Conservation (phyloP, 1,140 invertebrate species). For the Heliconius melpomene region DNA sequence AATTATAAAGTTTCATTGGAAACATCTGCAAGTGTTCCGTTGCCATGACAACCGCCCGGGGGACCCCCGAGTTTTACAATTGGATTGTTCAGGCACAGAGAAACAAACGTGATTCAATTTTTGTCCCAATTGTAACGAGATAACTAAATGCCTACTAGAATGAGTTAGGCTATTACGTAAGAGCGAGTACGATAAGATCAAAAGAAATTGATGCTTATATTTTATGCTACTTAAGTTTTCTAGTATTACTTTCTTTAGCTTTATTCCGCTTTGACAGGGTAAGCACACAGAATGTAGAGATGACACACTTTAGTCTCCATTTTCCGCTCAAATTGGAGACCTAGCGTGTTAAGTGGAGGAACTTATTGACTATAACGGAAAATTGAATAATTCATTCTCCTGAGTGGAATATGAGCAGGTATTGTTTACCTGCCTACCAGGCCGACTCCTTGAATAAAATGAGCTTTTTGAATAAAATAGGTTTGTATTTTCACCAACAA, state of each 20-base stretch:
- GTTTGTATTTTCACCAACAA: too few relatives aligned
- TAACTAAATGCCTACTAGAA: constrained; percentile 10
- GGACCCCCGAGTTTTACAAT: constrained; percentile 36
- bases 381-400: not conserved
- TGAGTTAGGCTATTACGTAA: not conserved
- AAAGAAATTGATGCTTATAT: not conserved
- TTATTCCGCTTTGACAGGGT: too few relatives aligned
- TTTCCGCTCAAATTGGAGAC: too few relatives aligned
- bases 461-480: too few relatives aligned
- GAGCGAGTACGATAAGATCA: not conserved
- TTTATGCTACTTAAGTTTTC: too few relatives aligned
- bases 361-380: too few relatives aligned
- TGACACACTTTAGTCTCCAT: too few relatives aligned
- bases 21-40: constrained; percentile 22
- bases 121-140: constrained; percentile 22
- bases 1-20: constrained; percentile 13
- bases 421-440: too few relatives aligned
- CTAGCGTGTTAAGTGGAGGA: too few relatives aligned
- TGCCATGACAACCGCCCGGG: constrained; percentile 33
- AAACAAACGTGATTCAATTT: constrained; percentile 41
- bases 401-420: not conserved
- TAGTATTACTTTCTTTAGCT: too few relatives aligned
- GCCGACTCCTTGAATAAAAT: too few relatives aligned
- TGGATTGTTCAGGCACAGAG: constrained; percentile 36
- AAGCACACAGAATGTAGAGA: too few relatives aligned